Evolutionary conservation across 2,888 invertebrate genomes (phyloP), one percentile per base, ranked within the genome.

Genomic region (Lepidochrysops patricia): DNA sequence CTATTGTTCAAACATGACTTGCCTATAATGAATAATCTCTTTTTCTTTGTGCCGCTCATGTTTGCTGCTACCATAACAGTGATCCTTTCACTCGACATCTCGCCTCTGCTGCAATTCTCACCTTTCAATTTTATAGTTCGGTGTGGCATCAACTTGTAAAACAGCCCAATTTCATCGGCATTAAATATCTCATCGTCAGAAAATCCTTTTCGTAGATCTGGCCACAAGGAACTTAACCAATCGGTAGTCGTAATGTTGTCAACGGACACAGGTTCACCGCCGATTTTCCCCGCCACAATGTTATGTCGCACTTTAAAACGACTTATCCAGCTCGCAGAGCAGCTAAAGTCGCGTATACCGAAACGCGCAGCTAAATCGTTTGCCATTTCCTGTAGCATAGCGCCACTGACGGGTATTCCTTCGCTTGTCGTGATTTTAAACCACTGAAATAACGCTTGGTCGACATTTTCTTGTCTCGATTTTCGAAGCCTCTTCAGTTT

Each of bases 61-160:
- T 76, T 75, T 2, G 70, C 68, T 62, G 69, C 67, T 54, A 76
- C 66, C 35, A 75, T 62, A 27, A 73, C 66, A 5, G 73, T 76
- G 43, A 76, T 60, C 58, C 73, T 64, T 19, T 68, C 66, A 62
- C 73, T 71, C 23, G 68, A 70, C 7, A 66, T 61, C 61, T 73
- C 72, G 57, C 72, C 74, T 26, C 71, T 70, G 15, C 58, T 61
- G 62, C 70, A 72, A 57, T 70, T 68, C 61, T 73, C 72, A 29
- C 68, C 68, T 68, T 70, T 72, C 50, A 69, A 72, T 58, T 62
- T 66, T 49, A 72, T 63, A 13, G 71, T 70, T 60, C 67, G 68
- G 56, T 67, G 67, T 4, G 70, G 72, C 13, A 68, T 66, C 35
- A 67, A 63, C 63, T 69, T 72, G 61, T 63, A 73, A 63, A 73